A percentile compares a stretch with the other conserved stretches of the same genome.
Evolutionary conservation across 1,140 invertebrate genomes (phyloP).

Genomic region (Polyergus mexicanus): DNA sequence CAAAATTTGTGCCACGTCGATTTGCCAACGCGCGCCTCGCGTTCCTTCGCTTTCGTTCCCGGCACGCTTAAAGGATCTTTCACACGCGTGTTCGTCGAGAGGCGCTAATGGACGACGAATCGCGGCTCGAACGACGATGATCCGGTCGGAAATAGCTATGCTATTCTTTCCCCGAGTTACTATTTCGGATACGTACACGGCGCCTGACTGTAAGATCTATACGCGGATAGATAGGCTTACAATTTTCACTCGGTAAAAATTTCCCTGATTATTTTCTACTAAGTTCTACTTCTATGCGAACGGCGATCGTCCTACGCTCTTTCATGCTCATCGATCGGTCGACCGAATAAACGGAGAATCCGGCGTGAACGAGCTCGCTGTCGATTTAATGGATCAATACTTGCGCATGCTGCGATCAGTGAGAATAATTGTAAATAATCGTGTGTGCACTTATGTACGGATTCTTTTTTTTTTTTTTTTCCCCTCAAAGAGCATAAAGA

Average conservation of each 20-base stretch:
- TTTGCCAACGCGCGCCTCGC: conserved; percentile 54
- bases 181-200: conserved; percentile 67
- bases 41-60: conserved; percentile 68
- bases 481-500: background rate
- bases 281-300: conserved; percentile 18
- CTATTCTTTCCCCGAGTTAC: conserved; percentile 66
- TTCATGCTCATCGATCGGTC: background rate
- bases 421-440: background rate
- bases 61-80: conserved; percentile 65
- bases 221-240: conserved; percentile 26
- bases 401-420: background rate
- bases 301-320: background rate
- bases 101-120: conserved; percentile 52
- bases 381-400: background rate
- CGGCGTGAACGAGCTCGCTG: background rate
- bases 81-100: conserved; percentile 56
- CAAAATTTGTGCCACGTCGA: conserved; percentile 70
- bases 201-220: conserved; percentile 38
- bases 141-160: conserved; percentile 69
- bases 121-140: conserved; percentile 64
- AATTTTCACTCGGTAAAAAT: conserved; percentile 23
- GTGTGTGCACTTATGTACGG: no score
- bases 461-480: no score
- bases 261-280: conserved; percentile 9
- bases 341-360: background rate